A percentile compares a stretch with the other conserved stretches of the same genome.
Conservation (phyloP, 2,888 invertebrate genomes). For the Monochamus alternatus region DNA sequence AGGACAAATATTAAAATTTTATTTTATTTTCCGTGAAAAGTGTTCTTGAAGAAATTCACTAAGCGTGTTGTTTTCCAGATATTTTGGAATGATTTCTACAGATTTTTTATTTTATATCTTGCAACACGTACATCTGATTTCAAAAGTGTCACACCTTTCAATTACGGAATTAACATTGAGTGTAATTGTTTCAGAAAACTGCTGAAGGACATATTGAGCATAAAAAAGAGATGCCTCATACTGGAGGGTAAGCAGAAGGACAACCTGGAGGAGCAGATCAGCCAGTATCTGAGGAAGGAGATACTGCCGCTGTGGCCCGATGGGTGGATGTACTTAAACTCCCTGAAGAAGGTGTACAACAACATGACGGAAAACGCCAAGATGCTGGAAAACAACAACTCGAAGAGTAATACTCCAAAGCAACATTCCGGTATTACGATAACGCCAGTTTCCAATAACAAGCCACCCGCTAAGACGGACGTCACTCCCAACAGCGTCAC, state of each 20-base stretch:
- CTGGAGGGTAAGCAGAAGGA: slow-evolving; percentile 70
- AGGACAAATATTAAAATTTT: no score
- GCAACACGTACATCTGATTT: no score
- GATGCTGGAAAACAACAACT: slow-evolving; percentile 16
- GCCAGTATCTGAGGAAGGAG: slow-evolving; percentile 70
- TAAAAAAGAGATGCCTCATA: slow-evolving; percentile 65
- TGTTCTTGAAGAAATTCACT: no score
- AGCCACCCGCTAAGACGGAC: slow-evolving; percentile 18
- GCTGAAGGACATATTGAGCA: slow-evolving; percentile 64
- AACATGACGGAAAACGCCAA: slow-evolving; percentile 44
- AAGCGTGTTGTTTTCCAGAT: no score
- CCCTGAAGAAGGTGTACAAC: slow-evolving; percentile 64
- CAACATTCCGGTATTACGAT: slow-evolving; percentile 44
- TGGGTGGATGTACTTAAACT: slow-evolving; percentile 73
- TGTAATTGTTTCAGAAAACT: slow-evolving; percentile 61
- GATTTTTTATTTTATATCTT: no score
- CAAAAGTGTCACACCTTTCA: no score
- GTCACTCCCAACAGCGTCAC: slow-evolving; percentile 35
- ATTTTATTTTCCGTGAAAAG: no score
- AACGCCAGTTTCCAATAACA: slow-evolving; percentile 38
- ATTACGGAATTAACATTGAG: background rate
- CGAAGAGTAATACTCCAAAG: slow-evolving; percentile 16
- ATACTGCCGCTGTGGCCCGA: slow-evolving; percentile 73
- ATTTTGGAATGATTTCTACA: no score
- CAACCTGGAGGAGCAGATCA: slow-evolving; percentile 71